Evolutionary conservation across 2,888 invertebrate genomes (phyloP), one percentile per base, ranked within the genome.

Genomic region (Drepana falcataria): DNA sequence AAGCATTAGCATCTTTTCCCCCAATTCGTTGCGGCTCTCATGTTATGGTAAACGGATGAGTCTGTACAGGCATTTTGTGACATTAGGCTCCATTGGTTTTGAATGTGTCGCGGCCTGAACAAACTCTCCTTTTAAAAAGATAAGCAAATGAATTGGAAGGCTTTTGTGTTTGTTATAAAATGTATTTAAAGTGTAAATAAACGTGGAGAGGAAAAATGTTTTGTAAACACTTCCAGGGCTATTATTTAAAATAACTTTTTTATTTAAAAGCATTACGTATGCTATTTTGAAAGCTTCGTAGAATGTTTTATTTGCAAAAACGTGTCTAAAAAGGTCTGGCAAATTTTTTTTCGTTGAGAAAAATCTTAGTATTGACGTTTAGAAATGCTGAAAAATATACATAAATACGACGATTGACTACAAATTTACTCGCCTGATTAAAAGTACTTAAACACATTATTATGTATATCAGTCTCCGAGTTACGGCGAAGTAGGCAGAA

Each of bases 61-160:
- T 73, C 72, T 62, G 68, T 73, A 70, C 74, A 80, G 76, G 69
- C 73, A 85, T 86, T 88, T 84, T 83, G 86, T 86, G 86, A 89
- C 87, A 86, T 89, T 83, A 85, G 81, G 89, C 90, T 85, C 77
- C 85, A 85, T 83, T 88, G 88, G 81, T 73, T 86, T 79, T 87
- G 83, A 90, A 90, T 89, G 83, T 83, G 77, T 78, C 74, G 70
- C 73, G 77, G 73, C 77, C 77, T 67, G 67, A 72, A 73, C 76
- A 65, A 80, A 79, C 82, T 78, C 81, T 81, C 81, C 83, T 86
- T 51, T 85, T 84, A 86, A 85, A 87, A 76, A 87, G 89, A 89
- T 89, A 89, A 87, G 83, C 83, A 87, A 88, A 89, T 89, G 89
- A 90, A 87, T 89, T 88, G 90, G 89, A 89, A 89, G 79, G 68